Evolutionary conservation across 2,797 vertebrate species (phyloP), one percentile per base, ranked within the genome.

Genomic region (Eupleurogrammus muticus): DNA sequence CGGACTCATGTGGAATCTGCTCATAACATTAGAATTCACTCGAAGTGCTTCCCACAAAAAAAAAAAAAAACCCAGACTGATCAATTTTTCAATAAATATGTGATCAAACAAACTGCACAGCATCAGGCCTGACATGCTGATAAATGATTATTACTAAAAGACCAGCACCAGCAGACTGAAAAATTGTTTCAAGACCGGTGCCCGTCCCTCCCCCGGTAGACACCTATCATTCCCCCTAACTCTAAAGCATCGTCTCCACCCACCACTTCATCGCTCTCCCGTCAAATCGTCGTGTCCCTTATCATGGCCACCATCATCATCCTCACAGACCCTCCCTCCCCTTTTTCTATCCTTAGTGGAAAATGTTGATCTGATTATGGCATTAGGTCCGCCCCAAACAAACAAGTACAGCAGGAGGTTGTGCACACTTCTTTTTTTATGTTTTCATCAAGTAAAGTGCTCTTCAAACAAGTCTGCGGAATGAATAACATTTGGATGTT

Each of bases 381-480:
- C 66, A 75, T 86, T 87, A 78, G 65, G 59, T 76, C 73, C 44
- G 80, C 70, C 70, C 62, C 54, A 80, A 90, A 89, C 86, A 89
- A 90, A 90, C 87, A 87, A 88, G 78, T 79, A 57, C 70, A 76
- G 73, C 75, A 51, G 74, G 76, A 81, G 80, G 70, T 67, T 74
- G 54, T 53, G 70, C 60, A 72, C 70, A 79, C 75, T 57, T 64
- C n/a, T 75, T 81, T 72, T 82, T 70, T 81, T 58, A 70, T 81
- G 75, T 72, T 67, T 70, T 88, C 84, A 92, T 92, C 83, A 89
- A 86, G 70, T 66, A 75, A 87, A 92, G 90, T 92, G 91, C 88
- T 78, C 77, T 80, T 78, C 75, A 74, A 53, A 77, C 74, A 59
- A 59, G 20, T 64, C 52, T 60, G 56, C 42, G 47, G 40, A 86